Evolutionary conservation across 2,113 vertebrate genomes (phyloP).

Genomic region (Eublepharis macularius): DNA sequence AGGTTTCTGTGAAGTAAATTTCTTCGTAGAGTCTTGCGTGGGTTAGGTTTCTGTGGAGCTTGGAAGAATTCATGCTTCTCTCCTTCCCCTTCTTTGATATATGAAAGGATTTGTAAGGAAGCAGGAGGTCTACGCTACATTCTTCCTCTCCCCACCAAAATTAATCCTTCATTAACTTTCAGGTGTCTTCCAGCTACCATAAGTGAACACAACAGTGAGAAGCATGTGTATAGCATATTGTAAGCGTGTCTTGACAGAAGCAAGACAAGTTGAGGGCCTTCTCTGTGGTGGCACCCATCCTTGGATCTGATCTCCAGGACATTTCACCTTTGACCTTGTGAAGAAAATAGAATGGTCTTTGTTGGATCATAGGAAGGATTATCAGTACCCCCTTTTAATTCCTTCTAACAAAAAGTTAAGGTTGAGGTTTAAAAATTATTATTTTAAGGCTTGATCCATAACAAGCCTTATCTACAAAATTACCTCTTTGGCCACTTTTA

Average conservation of each 20-base stretch:
- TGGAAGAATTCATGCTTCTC: not conserved
- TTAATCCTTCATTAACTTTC: not conserved
- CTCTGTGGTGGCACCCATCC: not conserved
- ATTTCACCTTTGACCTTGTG: too few relatives aligned
- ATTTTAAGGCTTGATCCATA: too few relatives aligned
- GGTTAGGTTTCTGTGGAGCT: slow-evolving; percentile 16
- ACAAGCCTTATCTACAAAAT: too few relatives aligned
- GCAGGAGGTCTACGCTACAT: too few relatives aligned
- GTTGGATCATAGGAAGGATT: not conserved
- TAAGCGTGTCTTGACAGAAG: not conserved
- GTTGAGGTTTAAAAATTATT: too few relatives aligned
- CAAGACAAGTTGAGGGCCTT: not conserved
- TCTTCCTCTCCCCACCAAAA: not conserved
- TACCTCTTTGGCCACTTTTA: too few relatives aligned
- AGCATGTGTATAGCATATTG: not conserved
- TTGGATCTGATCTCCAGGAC: not conserved
- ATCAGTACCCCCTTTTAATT: too few relatives aligned
- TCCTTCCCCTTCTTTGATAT: not conserved
- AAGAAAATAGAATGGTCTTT: too few relatives aligned
- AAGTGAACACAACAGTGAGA: too few relatives aligned
- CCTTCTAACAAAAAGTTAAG: too few relatives aligned
- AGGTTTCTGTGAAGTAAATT: slow-evolving; percentile 4
- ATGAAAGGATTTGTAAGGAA: not conserved
- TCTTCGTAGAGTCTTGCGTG: slow-evolving; percentile 1
- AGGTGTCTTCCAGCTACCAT: not conserved